Evolutionary conservation across 2,797 vertebrate species (phyloP).

Genomic region (Poeciliopsis infans): DNA sequence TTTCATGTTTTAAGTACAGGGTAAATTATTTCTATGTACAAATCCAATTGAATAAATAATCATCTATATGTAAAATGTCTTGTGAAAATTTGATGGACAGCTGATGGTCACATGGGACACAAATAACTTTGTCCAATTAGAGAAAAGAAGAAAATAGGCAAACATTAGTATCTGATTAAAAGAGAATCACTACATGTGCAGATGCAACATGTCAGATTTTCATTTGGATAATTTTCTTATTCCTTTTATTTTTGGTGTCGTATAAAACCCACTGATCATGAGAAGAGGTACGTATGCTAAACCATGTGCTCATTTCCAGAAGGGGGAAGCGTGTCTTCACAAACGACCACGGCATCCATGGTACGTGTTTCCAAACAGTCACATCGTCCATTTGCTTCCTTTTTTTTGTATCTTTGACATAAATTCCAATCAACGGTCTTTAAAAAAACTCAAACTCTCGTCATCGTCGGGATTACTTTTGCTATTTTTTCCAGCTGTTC

Average conservation of each 20-base stretch:
- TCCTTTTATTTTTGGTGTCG: not conserved
- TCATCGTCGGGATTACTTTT: no score
- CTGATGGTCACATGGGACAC: no score
- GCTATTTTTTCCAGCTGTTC: no score
- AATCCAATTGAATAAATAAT: not conserved
- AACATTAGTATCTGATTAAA: no score
- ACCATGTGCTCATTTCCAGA: constrained; percentile 59
- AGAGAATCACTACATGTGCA: no score
- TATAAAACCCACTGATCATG: not conserved
- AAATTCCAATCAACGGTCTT: no score
- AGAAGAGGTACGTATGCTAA: not conserved
- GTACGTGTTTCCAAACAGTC: constrained; percentile 60
- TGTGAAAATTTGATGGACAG: not conserved
- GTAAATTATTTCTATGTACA: not conserved
- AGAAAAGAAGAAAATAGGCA: no score
- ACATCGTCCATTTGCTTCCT: not conserved
- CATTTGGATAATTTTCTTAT: no score
- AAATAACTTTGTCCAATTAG: no score
- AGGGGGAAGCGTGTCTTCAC: constrained; percentile 61
- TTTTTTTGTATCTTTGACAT: constrained; percentile 15
- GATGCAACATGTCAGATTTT: no score
- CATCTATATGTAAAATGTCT: not conserved
- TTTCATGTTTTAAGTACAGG: not conserved
- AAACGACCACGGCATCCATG: constrained; percentile 67
- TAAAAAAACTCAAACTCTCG: no score